Base-by-base conservation (phyloP, 2,888 invertebrate species). In the Sclerodermus sp. region DNA sequence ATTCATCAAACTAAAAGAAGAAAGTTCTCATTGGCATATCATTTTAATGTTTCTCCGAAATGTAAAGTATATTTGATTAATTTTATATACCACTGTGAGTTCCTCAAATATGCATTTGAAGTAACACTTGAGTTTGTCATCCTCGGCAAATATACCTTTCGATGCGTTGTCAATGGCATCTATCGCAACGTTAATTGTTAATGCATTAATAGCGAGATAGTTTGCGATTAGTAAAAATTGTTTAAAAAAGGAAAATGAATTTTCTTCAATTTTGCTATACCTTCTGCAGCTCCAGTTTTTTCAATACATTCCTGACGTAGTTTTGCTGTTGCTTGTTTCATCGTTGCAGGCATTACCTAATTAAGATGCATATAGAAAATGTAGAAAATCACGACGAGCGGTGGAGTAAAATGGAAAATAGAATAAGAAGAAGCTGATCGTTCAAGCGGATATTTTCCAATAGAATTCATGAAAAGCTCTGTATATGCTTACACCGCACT, bases 71-170 rank as follows among this genome's bases (percentile, higher is more conserved):
- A 3, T 6, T 15, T 18, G 13, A 42, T 34, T 4, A 43, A 16
- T 2, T 23, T 30, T 32, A 13, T 55, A 8, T 66, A 73, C 70
- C 62, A 70, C 39, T 40, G 53, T 49, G 4, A 60, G 58, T 42
- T 60, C 58, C 5, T 60, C 62, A n/a, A 70, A 52, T 1, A 57
- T 10, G 47, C 73, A 73, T 41, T 66, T 68, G 15, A 73, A 56
- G 42, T 73, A 73, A 38, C 73, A 73, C 32, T 62, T 65, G 0
- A 71, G 40, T 9, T 50, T 55, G 0, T 51, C 44, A 18, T 68
- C 64, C 0, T 68, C 64, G 3, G 53, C 36, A 14, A 73, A 71
- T 0, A 60, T 48, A 13, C 72, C 72, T 1, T 18, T 39, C 14
- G 47, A 53, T 2, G 62, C 58, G 1, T 51, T 58, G 0, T 57